Evolutionary conservation across 2,888 invertebrate genomes (phyloP).

Genomic region (Tillus elongatus): DNA sequence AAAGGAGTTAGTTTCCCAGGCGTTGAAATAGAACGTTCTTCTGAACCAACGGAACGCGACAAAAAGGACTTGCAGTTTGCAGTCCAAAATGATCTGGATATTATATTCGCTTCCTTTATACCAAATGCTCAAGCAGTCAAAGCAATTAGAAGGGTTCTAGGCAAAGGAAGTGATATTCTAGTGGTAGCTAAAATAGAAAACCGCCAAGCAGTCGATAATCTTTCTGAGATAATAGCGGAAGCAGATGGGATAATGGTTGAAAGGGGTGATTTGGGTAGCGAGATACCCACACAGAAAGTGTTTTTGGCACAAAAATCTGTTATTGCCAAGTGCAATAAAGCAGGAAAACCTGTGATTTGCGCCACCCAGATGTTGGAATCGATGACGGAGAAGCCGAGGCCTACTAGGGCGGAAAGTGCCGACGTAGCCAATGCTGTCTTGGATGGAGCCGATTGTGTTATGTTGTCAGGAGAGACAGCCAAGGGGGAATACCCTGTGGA

Average conservation of each 20-base stretch:
- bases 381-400: constrained; percentile 94
- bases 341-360: constrained; percentile 92
- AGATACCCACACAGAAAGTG: constrained; percentile 91
- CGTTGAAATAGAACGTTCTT: constrained; percentile 38
- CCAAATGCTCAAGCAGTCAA: constrained; percentile 1
- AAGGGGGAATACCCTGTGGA: constrained; percentile 91
- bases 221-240: not conserved
- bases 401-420: constrained; percentile 88
- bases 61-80: not conserved
- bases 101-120: constrained; percentile 36
- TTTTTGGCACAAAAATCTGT: constrained; percentile 95
- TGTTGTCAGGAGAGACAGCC: constrained; percentile 95
- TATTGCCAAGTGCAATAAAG: constrained; percentile 88
- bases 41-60: not conserved
- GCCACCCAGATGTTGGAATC: constrained; percentile 97
- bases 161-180: not conserved
- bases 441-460: constrained; percentile 94
- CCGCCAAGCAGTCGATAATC: not conserved
- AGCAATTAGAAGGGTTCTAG: not conserved
- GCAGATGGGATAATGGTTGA: not conserved
- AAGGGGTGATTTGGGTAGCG: constrained; percentile 81
- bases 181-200: constrained; percentile 1
- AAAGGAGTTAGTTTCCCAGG: constrained; percentile 73
- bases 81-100: constrained; percentile 66
- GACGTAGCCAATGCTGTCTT: constrained; percentile 95